A percentile compares a stretch with the other conserved stretches of the same genome.
Evolutionary conservation across 2,888 invertebrate species (phyloP).

Genomic region (Erebia palarica): DNA sequence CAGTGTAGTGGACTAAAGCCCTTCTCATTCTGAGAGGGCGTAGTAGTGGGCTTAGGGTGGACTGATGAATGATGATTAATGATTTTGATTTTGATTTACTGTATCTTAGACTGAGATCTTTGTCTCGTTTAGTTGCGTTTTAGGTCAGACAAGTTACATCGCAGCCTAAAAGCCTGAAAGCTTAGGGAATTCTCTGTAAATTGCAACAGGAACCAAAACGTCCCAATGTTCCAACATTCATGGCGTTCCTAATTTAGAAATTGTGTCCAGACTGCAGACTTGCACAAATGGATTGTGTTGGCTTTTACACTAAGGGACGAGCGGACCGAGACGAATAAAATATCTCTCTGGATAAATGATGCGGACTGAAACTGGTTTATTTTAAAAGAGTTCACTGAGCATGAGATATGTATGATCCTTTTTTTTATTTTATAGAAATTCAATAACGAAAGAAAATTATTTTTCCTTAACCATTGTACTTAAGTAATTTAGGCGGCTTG

Average conservation of each 20-base stretch:
- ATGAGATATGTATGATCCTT: background rate
- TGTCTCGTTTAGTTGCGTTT: background rate
- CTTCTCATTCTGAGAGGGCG: too few species aligned
- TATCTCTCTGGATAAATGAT: conserved; percentile 12
- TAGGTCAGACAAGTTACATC: too few species aligned
- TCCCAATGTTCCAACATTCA: conserved; percentile 9
- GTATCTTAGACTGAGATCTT: too few species aligned
- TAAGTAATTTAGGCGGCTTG: too few species aligned
- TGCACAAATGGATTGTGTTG: conserved; percentile 39
- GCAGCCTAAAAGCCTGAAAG: background rate
- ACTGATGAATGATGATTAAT: too few species aligned
- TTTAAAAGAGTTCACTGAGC: conserved; percentile 8
- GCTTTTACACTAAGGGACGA: conserved; percentile 16
- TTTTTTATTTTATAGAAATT: background rate
- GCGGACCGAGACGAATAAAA: conserved; percentile 18
- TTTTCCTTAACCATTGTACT: too few species aligned
- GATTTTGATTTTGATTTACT: too few species aligned
- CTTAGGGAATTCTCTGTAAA: background rate
- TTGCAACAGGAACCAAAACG: background rate
- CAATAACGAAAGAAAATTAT: too few species aligned
- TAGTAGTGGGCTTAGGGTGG: too few species aligned
- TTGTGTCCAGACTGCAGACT: conserved; percentile 40
- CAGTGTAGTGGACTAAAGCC: too few species aligned
- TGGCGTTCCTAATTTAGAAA: conserved; percentile 20
- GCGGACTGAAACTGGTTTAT: conserved; percentile 13